Evolutionary conservation across 2,113 vertebrate genomes (phyloP).

Genomic region (Paedocypris sp.): DNA sequence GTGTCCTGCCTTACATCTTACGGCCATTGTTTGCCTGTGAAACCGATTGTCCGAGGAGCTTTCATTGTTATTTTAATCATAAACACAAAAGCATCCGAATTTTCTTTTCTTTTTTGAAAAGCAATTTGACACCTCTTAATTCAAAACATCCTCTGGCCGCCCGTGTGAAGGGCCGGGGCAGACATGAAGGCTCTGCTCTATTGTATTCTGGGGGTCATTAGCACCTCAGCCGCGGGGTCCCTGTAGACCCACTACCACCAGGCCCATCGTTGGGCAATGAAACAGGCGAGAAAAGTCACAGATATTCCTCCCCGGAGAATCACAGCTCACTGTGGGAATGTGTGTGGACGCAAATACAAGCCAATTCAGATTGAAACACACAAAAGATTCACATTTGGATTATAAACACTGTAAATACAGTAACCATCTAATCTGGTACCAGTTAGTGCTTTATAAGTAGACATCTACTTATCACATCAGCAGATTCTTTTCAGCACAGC

Average conservation of each 20-base stretch:
- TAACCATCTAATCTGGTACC: background rate
- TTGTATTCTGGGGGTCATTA: slow-evolving; percentile 43
- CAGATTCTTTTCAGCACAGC: slow-evolving; percentile 7
- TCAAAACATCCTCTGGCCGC: slow-evolving; percentile 25
- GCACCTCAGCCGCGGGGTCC: slow-evolving; percentile 34
- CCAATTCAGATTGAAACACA: background rate
- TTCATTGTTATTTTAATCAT: slow-evolving; percentile 39
- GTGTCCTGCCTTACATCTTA: slow-evolving; percentile 3
- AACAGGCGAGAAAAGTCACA: slow-evolving; percentile 25
- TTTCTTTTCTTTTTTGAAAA: slow-evolving; percentile 10
- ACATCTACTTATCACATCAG: slow-evolving; percentile 5
- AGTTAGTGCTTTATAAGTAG: background rate
- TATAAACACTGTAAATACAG: background rate
- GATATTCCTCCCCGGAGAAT: background rate
- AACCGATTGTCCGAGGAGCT: slow-evolving; percentile 24
- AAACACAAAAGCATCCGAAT: slow-evolving; percentile 26
- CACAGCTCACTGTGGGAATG: background rate
- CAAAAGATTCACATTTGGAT: background rate
- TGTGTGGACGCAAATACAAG: background rate
- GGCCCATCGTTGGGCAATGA: slow-evolving; percentile 15
- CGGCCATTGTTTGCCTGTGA: slow-evolving; percentile 22
- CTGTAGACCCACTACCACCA: slow-evolving; percentile 11
- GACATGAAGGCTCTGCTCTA: slow-evolving; percentile 10
- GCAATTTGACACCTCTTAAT: slow-evolving; percentile 35
- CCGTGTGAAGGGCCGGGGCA: background rate